Evolutionary conservation across 2,113 vertebrate genomes (phyloP).

Genomic region (Cichladusa arquata): DNA sequence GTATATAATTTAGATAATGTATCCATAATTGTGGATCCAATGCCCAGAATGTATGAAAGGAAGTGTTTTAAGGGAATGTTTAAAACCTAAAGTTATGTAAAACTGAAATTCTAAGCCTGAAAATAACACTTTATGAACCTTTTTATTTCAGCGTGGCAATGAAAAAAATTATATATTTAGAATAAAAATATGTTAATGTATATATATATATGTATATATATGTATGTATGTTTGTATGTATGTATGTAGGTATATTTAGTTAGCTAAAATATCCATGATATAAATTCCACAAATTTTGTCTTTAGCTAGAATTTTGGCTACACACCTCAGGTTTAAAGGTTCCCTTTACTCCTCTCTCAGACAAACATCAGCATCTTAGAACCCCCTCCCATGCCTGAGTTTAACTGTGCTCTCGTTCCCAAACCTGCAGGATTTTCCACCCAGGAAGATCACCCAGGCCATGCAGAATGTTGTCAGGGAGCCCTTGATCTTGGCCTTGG

Average conservation of each 20-base stretch:
- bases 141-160: rapidly evolving
- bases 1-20: not conserved
- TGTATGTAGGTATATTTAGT: not conserved
- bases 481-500: not conserved
- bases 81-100: not conserved
- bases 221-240: too few species aligned
- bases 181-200: too few species aligned
- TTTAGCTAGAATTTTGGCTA: not conserved
- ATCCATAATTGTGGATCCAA: not conserved
- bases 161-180: not conserved
- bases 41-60: not conserved
- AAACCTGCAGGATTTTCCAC: not conserved
- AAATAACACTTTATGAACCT: not conserved
- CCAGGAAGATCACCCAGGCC: not conserved
- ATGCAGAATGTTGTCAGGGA: not conserved
- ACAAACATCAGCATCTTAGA: not conserved
- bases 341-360: not conserved
- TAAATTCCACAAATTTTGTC: not conserved
- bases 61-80: not conserved
- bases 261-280: not conserved
- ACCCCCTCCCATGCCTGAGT: not conserved
- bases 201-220: too few species aligned
- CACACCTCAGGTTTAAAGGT: not conserved
- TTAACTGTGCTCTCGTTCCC: not conserved
- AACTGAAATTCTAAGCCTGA: not conserved